Evolutionary conservation across 1,140 invertebrate species (phyloP).

Genomic region (Drosophila subobscura): DNA sequence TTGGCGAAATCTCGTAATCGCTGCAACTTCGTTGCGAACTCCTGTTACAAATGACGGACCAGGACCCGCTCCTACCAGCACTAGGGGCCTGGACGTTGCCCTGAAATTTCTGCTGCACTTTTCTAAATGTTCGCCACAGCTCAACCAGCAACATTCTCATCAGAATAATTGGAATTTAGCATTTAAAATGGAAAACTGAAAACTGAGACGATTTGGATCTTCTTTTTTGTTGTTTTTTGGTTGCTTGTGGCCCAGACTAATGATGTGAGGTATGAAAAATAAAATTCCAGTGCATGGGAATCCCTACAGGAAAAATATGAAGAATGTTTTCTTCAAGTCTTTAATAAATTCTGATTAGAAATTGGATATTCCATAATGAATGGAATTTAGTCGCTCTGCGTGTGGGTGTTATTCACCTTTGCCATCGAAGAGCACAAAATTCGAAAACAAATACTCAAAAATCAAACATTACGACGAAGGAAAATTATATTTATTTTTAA

Average conservation of each 20-base stretch:
- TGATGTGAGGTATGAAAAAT: slow-evolving; percentile 26
- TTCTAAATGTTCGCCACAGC: slow-evolving; percentile 11
- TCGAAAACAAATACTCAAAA: slow-evolving; percentile 16
- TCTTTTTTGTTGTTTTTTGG: slow-evolving; percentile 1
- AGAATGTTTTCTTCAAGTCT: too few relatives aligned
- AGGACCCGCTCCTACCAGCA: not conserved
- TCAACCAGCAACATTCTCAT: too few relatives aligned
- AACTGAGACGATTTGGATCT: slow-evolving; percentile 19
- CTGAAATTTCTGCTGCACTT: slow-evolving; percentile 27
- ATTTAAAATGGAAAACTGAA: slow-evolving; percentile 1
- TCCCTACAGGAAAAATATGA: too few relatives aligned
- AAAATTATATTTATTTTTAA: slow-evolving; percentile 30
- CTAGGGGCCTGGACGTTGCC: not conserved
- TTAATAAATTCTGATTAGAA: too few relatives aligned
- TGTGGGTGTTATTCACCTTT: slow-evolving; percentile 66
- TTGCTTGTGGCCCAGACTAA: slow-evolving; percentile 26
- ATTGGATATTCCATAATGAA: too few relatives aligned
- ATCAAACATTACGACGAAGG: slow-evolving; percentile 21
- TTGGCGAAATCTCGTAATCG: slow-evolving; percentile 35
- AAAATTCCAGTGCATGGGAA: slow-evolving; percentile 1
- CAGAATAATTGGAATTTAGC: slow-evolving; percentile 8
- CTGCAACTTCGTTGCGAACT: slow-evolving; percentile 6
- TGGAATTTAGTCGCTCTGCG: not conserved
- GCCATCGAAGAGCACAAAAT: slow-evolving; percentile 1
- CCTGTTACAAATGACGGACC: slow-evolving; percentile 31